Evolutionary conservation across 2,888 invertebrate genomes (phyloP).

Genomic region (Venustoraphidia nigricollis): DNA sequence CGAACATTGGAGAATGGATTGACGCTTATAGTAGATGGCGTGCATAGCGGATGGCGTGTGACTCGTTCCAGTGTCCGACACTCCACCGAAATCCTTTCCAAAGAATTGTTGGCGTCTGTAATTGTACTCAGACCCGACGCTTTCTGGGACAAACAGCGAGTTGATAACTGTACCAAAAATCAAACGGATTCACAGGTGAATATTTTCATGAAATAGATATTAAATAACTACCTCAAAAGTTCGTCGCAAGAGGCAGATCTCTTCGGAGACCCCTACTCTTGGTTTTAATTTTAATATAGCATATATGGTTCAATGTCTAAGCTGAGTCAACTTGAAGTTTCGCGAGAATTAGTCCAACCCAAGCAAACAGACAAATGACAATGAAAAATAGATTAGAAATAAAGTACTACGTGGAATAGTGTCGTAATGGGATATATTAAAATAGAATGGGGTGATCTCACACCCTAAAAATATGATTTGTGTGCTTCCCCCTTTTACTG

Average conservation of each 20-base stretch:
- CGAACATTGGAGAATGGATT: conserved; percentile 37
- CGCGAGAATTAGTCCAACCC: too few species aligned
- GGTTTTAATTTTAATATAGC: background rate
- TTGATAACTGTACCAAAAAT: conserved; percentile 50
- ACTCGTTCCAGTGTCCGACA: conserved; percentile 43
- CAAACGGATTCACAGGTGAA: conserved; percentile 42
- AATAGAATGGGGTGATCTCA: too few species aligned
- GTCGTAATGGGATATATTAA: too few species aligned
- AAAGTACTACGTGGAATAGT: too few species aligned
- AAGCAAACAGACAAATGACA: too few species aligned
- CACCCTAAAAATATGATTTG: too few species aligned
- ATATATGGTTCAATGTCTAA: too few species aligned
- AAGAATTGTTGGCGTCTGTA: conserved; percentile 23
- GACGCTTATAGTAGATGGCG: conserved; percentile 45
- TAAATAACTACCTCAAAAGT: background rate
- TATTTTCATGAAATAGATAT: background rate
- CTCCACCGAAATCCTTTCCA: conserved; percentile 31
- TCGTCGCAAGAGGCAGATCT: background rate
- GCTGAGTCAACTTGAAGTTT: too few species aligned
- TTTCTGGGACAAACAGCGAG: conserved; percentile 58
- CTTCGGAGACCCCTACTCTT: too few species aligned
- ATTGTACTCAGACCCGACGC: conserved; percentile 58
- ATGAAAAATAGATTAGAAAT: too few species aligned
- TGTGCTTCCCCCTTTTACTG: too few species aligned
- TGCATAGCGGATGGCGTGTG: conserved; percentile 44